These are phyloP conservation scores for Ctenosaura bakeri DNA, from an alignment of 2,797 vertebrate genomes.

Conservation along the genomic window DNA sequence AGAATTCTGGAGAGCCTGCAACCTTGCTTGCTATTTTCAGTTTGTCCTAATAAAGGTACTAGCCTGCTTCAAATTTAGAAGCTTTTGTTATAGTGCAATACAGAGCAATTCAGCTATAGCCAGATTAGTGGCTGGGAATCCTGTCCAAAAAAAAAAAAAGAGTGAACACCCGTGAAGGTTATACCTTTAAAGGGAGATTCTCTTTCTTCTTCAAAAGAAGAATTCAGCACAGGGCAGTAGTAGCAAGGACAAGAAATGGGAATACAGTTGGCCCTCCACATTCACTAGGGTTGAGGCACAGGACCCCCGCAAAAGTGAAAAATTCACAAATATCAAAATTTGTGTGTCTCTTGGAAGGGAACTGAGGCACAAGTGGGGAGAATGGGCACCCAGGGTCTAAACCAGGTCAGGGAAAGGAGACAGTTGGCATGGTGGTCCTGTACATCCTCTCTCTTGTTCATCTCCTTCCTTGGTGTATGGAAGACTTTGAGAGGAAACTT, in stretches of 20 bases:
- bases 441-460: no score
- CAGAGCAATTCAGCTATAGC: background rate
- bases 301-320: no score
- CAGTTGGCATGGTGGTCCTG: no score
- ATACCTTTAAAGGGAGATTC: background rate
- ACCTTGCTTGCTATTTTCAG: background rate
- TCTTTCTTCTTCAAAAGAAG: background rate
- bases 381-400: no score
- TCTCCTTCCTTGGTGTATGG: no score
- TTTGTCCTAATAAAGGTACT: background rate
- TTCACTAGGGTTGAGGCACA: no score
- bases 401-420: no score
- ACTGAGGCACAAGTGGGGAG: no score
- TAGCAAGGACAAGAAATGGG: background rate
- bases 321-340: no score
- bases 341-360: no score
- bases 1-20: background rate
- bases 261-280: no score
- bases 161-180: background rate
- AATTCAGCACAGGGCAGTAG: background rate
- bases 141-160: background rate
- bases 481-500: no score
- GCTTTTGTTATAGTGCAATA: background rate
- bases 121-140: background rate
- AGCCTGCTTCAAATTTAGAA: background rate